These are phyloP conservation scores for Chrysolina oricalcia DNA, from an alignment of 2,888 invertebrate genomes.

Conservation along the genomic window DNA sequence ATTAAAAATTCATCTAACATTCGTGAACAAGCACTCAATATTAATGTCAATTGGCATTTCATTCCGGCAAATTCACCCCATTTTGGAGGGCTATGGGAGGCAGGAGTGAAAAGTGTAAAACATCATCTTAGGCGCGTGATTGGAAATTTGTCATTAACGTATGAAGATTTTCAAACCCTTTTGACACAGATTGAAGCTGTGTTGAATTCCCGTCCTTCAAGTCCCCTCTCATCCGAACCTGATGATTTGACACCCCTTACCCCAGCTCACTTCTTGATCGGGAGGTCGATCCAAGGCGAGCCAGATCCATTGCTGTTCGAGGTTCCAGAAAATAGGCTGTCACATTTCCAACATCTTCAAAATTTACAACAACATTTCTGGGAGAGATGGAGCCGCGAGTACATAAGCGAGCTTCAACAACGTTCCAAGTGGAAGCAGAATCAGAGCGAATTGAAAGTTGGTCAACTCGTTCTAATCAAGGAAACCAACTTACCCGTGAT, in stretches of 20 bases:
- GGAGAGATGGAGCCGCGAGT: constrained; percentile 58
- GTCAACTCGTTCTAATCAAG: constrained; percentile 60
- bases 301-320: constrained; percentile 49
- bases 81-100: constrained; percentile 46
- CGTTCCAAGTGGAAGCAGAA: constrained; percentile 48
- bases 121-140: background rate
- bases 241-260: constrained; percentile 8
- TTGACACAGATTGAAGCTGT: background rate
- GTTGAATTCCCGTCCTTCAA: background rate
- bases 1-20: constrained; percentile 9
- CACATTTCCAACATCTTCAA: constrained; percentile 56
- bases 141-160: background rate
- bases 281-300: constrained; percentile 49
- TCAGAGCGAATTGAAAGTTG: constrained; percentile 50
- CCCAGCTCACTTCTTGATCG: constrained; percentile 57
- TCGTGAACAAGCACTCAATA: background rate
- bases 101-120: background rate
- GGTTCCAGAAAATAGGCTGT: constrained; percentile 46
- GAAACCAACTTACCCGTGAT: constrained; percentile 59
- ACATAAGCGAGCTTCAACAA: constrained; percentile 57
- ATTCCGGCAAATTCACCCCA: constrained; percentile 45
- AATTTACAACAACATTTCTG: constrained; percentile 57
- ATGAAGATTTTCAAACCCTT: background rate
- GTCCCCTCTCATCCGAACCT: background rate
- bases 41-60: constrained; percentile 38